Evolutionary conservation across 2,888 invertebrate genomes (phyloP), one percentile per base, ranked within the genome.

Genomic region (Pediacus dermestoides): DNA sequence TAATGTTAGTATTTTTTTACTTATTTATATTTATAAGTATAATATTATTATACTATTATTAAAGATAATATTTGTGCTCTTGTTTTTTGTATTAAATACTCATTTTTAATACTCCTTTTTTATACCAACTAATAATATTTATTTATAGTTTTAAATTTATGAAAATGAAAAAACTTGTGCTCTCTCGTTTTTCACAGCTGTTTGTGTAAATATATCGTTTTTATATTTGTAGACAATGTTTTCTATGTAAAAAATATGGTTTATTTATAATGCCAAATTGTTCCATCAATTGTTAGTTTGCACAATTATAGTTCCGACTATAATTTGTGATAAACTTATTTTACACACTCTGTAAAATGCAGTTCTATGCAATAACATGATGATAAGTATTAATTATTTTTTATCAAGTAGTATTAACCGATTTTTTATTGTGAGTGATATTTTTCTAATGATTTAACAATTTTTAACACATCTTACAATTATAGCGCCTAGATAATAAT

Each of bases 341-440:
- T n/a, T n/a, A n/a, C n/a, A n/a, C n/a, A n/a, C n/a, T n/a, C n/a
- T n/a, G n/a, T n/a, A n/a, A n/a, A n/a, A n/a, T n/a, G n/a, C n/a
- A n/a, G n/a, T n/a, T n/a, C n/a, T n/a, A n/a, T n/a, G n/a, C n/a
- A n/a, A n/a, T n/a, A n/a, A n/a, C n/a, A n/a, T n/a, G n/a, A n/a
- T n/a, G n/a, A n/a, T n/a, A n/a, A n/a, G n/a, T n/a, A n/a, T n/a
- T n/a, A n/a, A n/a, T n/a, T n/a, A 46, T 46, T 52, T 56, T 55
- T 53, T 55, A 61, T 60, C 56, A 57, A 54, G 57, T 66, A 67
- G 65, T 67, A 67, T 67, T 67, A 67, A 67, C 65, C 60, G n/a
- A n/a, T n/a, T n/a, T n/a, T n/a, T n/a, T n/a, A n/a, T n/a, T 55
- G 55, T 57, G 67, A 66, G 68, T 68, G 68, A 68, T 67, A 67